Conservation (phyloP, 2,113 vertebrate species). For the Corapipo altera region DNA sequence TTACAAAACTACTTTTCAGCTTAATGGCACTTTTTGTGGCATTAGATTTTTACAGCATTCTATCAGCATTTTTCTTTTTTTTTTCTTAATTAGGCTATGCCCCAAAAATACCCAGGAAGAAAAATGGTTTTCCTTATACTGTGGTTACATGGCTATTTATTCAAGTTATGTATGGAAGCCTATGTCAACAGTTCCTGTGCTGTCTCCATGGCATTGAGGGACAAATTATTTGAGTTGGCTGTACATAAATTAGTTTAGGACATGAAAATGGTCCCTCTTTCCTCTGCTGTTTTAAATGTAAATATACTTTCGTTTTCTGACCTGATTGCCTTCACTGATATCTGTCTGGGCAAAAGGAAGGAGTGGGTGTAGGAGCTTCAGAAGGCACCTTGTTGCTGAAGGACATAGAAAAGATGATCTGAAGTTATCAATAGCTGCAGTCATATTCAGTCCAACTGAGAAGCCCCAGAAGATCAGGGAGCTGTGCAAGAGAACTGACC, state of each 20-base stretch:
- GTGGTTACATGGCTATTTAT: neutral
- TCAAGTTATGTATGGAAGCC: neutral
- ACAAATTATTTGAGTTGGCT: neutral
- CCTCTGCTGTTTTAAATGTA: neutral
- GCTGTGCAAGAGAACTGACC: neutral
- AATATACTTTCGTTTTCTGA: neutral
- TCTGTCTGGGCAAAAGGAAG: neutral
- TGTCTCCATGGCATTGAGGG: neutral
- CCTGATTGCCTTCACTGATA: neutral
- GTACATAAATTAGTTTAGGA: neutral
- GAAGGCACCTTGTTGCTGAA: neutral
- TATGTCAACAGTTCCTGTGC: neutral
- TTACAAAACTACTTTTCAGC: conserved; percentile 22
- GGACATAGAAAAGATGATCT: neutral
- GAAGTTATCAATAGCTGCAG: neutral
- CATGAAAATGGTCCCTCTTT: neutral
- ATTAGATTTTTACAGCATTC: neutral
- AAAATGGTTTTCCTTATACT: neutral
- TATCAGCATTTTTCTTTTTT: neutral
- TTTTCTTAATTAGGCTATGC: neutral
- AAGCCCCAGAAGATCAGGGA: neutral
- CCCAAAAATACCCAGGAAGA: neutral
- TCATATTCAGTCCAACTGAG: neutral
- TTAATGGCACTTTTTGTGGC: neutral
- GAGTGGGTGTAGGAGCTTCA: neutral